A percentile compares a stretch with the other conserved stretches of the same genome.
These are phyloP conservation scores for Heliornis fulica DNA, from an alignment of 2,113 vertebrate species.

Conservation along the genomic window DNA sequence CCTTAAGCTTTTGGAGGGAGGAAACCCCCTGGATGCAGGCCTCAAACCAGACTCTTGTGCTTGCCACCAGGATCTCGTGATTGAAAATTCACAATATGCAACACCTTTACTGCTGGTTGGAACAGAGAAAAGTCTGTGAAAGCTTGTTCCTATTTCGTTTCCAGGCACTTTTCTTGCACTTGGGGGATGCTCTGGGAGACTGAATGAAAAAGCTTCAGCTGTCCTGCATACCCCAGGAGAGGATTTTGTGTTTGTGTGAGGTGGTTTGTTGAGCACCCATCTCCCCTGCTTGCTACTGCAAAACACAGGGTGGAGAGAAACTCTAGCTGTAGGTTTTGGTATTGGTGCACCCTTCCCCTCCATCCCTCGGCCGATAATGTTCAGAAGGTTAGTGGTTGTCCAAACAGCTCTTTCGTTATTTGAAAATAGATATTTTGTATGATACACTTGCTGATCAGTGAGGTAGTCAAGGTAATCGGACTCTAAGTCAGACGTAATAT, in stretches of 20 bases:
- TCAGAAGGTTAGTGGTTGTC: neutral
- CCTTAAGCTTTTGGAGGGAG: neutral
- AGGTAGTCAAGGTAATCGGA: neutral
- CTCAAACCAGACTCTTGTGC: neutral
- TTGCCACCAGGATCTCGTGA: neutral
- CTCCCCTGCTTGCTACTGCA: neutral
- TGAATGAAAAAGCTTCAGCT: neutral
- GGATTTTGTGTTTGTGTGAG: neutral
- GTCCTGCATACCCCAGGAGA: neutral
- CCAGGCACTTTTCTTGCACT: neutral
- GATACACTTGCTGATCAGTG: neutral
- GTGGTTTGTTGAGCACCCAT: neutral
- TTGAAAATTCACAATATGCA: neutral
- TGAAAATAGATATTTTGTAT: conserved; percentile 24
- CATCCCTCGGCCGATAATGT: neutral
- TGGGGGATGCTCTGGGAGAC: neutral
- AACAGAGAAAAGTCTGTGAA: neutral
- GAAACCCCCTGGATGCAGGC: neutral
- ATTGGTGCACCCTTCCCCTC: neutral
- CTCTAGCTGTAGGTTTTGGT: neutral
- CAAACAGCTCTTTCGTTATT: neutral
- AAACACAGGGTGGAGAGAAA: neutral
- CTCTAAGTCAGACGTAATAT: neutral
- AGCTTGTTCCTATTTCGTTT: neutral
- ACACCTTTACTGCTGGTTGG: neutral